Evolutionary conservation across 2,888 invertebrate species (phyloP).

Genomic region (Helicoverpa assulta): DNA sequence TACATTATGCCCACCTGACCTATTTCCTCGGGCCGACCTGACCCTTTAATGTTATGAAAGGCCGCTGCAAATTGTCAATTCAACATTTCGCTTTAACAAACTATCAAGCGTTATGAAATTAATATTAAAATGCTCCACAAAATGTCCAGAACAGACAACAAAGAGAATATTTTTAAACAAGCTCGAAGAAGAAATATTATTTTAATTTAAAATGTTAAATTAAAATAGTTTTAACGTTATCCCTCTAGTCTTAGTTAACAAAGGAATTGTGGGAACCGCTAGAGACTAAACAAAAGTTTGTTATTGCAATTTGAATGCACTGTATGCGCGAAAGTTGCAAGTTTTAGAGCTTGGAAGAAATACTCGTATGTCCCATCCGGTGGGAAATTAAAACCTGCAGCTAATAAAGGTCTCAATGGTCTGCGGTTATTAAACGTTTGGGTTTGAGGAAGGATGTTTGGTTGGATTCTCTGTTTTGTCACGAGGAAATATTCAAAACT

Average conservation of each 20-base stretch:
- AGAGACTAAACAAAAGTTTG: conserved; percentile 51
- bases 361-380: conserved; percentile 24
- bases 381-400: conserved; percentile 56
- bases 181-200: background rate
- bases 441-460: conserved; percentile 11
- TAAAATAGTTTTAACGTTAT: conserved; percentile 21
- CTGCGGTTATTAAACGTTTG: conserved; percentile 35
- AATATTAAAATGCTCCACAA: conserved; percentile 6
- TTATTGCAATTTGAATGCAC: conserved; percentile 56
- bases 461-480: conserved; percentile 5
- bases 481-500: no score
- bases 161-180: conserved; percentile 13
- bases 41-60: conserved; percentile 49
- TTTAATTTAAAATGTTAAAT: conserved; percentile 25
- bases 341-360: conserved; percentile 29
- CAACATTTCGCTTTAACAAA: conserved; percentile 33
- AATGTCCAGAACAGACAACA: conserved; percentile 15
- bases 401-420: conserved; percentile 27
- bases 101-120: conserved; percentile 30
- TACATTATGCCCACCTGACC: conserved; percentile 46
- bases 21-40: conserved; percentile 33
- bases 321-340: conserved; percentile 12
- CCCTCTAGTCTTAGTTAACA: background rate
- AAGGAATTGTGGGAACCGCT: conserved; percentile 10
- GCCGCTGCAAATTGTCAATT: conserved; percentile 43